These are phyloP conservation scores for Drosophila setosimentum DNA, from an alignment of 2,888 invertebrate genomes.

Conservation along the genomic window DNA sequence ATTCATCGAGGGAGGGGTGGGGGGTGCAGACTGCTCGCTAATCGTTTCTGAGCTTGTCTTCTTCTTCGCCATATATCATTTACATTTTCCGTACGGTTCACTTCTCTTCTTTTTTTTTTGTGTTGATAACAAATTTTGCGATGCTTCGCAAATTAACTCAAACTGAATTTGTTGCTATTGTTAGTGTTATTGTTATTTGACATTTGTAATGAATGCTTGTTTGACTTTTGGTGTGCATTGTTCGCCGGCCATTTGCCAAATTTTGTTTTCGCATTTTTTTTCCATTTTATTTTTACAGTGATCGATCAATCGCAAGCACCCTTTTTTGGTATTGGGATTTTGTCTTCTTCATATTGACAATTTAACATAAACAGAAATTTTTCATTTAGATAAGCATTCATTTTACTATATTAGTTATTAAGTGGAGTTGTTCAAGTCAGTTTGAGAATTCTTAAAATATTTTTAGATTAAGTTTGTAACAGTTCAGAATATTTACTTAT, in stretches of 20 bases:
- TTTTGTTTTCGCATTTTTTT: conserved; percentile 22
- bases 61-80: conserved; percentile 36
- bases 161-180: conserved; percentile 22
- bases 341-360: background rate
- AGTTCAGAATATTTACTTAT: conserved; percentile 8
- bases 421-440: background rate
- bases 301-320: conserved; percentile 13
- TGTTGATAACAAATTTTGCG: conserved; percentile 52
- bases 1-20: background rate
- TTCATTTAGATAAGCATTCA: background rate
- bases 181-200: conserved; percentile 10
- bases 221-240: conserved; percentile 32
- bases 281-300: background rate
- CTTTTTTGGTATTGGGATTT: background rate
- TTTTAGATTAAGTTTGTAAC: background rate
- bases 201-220: conserved; percentile 35
- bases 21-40: conserved; percentile 2
- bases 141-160: conserved; percentile 46
- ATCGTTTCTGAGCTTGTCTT: conserved; percentile 9
- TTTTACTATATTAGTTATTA: background rate
- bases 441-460: background rate
- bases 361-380: background rate
- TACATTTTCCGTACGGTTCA: conserved; percentile 52
- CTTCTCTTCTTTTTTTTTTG: background rate
- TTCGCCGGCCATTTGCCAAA: conserved; percentile 15